Base-by-base conservation (phyloP, 1,140 invertebrate species). In the Diorhabda sublineata region DNA sequence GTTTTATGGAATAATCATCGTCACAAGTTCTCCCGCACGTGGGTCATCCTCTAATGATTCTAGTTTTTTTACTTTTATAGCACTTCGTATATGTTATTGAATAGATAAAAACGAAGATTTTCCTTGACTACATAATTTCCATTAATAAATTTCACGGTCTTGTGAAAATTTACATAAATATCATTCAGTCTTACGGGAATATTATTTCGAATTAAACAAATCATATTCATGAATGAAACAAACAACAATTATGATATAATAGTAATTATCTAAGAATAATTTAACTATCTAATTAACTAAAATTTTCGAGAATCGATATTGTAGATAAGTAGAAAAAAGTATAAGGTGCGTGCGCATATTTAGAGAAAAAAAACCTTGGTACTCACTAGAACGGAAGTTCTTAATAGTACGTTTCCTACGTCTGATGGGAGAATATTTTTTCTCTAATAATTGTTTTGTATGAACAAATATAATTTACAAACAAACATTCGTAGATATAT, bases 321-420 rank as follows among this genome's bases (percentile, higher is more conserved):
- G 26, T 26, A 26, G 26, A 26, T 26, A 26, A 26, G 26, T 26
- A 26, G 26, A 26, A 26, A 26, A 26, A 26, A 26, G 26, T 26
- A 26, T 26, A 26, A 26, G 26, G 11, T 70, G 66, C 64, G 67
- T 70, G 71, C 71, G 69, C 71, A 73, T 70, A 64, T 64, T 62
- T 61, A 42, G 8, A 61, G 26, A 26, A 26, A 26, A 26, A 26
- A 26, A 67, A 73, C 72, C 72, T 73, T 73, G 72, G 62, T 66
- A 58, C 67, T 60, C 52, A 66, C 64, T 71, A 69, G 72, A 56
- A 74, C 71, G 73, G 73, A 74, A 71, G 71, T 73, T 64, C 58
- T 26, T 72, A 74, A 74, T 74, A 67, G 66, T 69, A 74, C 71
- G 71, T 73, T 74, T 74, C 73, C 73, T 71, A 73, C 6, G 11